Evolutionary conservation across 2,888 invertebrate genomes (phyloP), one percentile per base, ranked within the genome.

Genomic region (Diarsia rubi): DNA sequence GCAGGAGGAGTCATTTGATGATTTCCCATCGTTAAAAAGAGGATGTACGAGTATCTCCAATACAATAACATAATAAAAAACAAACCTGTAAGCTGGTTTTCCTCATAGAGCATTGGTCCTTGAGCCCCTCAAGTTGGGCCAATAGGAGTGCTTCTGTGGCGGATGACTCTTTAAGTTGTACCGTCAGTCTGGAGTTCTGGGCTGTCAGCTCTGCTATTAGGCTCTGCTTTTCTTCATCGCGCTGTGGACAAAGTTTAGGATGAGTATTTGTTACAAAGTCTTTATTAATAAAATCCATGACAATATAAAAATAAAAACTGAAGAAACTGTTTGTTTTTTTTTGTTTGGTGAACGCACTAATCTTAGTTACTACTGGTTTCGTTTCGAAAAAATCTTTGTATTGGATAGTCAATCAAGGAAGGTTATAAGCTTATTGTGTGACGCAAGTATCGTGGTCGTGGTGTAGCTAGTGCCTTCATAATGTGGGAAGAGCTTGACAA

Each of bases 131-230:
- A 52, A 99, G 97, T 95, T 99, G 98, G 72, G 97, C 97, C 82
- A 98, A 97, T 73, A 99, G 97, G 90, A 98, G 98, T 75, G 98
- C 98, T 94, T 99, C 99, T 67, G 97, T 97, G 81, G 97, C 97
- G 66, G 98, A 97, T 8, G 98, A 98, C 94, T 98, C 98, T 93
- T 98, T 98, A 75, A 99, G 97, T 94, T 99, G 98, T 70, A 97
- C 97, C 14, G 99, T 98, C 66, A 99, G 97, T 81, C 98, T 97
- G 74, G 98, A 98, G 94, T 99, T 99, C 95, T 99, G 99, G 79
- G 98, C 98, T 45, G 98, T 98, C 82, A 99, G 97, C 95, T 99
- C 98, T 70, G 98, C 97, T 80, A 99, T 98, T 76, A 99, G 96
- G 81, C 97, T 97, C 80, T 98, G 97, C 92, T 98, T 98, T 88